These are phyloP conservation scores for Siniperca obscura DNA, from an alignment of 2,797 vertebrate genomes.

Conservation along the genomic window DNA sequence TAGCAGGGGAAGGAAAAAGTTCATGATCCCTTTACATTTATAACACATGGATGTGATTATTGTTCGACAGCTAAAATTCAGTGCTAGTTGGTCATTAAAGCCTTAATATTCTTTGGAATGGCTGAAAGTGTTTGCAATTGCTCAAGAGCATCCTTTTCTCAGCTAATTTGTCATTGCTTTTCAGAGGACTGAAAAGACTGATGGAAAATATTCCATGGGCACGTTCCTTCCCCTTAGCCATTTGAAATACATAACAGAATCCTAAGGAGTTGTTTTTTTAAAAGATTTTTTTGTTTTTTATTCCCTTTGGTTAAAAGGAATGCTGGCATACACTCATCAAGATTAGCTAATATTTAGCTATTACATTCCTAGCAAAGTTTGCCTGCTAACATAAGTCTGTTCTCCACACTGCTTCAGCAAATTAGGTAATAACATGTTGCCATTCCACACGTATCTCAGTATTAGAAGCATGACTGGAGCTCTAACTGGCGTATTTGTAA, in stretches of 20 bases:
- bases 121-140: conserved; percentile 42
- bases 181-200: conserved; percentile 23
- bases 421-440: conserved; percentile 21
- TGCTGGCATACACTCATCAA: conserved; percentile 39
- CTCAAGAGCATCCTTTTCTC: conserved; percentile 3
- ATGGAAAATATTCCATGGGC: conserved; percentile 32
- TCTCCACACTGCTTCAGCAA: conserved; percentile 38
- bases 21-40: conserved; percentile 22
- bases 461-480: conserved; percentile 42
- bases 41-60: conserved; percentile 5
- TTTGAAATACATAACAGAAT: conserved; percentile 33
- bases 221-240: conserved; percentile 39
- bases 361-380: conserved; percentile 36
- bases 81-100: conserved; percentile 69
- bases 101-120: conserved; percentile 76
- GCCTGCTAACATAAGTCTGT: conserved; percentile 31
- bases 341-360: conserved; percentile 42
- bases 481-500: conserved; percentile 42
- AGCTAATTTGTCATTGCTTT: conserved; percentile 30
- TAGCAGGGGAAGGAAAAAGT: conserved; percentile 47
- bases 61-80: conserved; percentile 36
- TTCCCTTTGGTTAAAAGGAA: conserved; percentile 69
- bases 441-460: conserved; percentile 28
- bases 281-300: conserved; percentile 12
- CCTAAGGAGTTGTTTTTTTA: conserved; percentile 24